Base-by-base conservation (phyloP, 2,888 invertebrate species). In the Perizoma flavofasciatum region DNA sequence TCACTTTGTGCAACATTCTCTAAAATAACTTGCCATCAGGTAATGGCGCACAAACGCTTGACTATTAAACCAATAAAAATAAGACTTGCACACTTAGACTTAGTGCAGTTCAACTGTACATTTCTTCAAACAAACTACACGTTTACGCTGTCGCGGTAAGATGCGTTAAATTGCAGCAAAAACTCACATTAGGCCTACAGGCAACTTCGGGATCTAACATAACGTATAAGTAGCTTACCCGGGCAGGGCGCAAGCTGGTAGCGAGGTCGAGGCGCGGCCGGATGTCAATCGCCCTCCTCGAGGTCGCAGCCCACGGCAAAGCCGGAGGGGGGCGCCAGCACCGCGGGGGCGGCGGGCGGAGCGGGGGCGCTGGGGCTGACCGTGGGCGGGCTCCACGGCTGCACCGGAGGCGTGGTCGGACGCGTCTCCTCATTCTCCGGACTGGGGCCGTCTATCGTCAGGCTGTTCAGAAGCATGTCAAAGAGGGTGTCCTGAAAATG, bases 391-490 rank as follows among this genome's bases (percentile, higher is more conserved):
- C 77, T 73, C 88, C 88, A 87, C 5, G 89, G 89, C 75, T 85
- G 86, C 69, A 83, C 82, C 73, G 88, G 88, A 35, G 83, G 85
- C 41, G 86, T 81, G 66, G 71, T 63, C 32, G 82, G 75, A 8
- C 78, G 78, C 61, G 75, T 65, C 50, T 74, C 73, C 46, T 67
- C 71, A 48, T 67, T 68, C 62, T 61, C 52, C 65, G 52, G 62
- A 65, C 61, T 61, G 52, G 49, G 44, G 5, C 80, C 75, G 43
- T 89, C 89, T 46, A 89, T 69, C 2, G 88, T 79, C 53, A 91
- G 73, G 61, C 86, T 88, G 78, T 85, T 87, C 49, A 92, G 76
- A 37, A 91, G 75, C 81, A 91, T 88, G 73, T 91, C 89, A 78
- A 92, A 90, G 37, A 92, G 75, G 11, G 88, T 86, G 68, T 90